Base-by-base conservation (phyloP, 2,113 vertebrate genomes). In the Coryphaenoides rupestris region DNA sequence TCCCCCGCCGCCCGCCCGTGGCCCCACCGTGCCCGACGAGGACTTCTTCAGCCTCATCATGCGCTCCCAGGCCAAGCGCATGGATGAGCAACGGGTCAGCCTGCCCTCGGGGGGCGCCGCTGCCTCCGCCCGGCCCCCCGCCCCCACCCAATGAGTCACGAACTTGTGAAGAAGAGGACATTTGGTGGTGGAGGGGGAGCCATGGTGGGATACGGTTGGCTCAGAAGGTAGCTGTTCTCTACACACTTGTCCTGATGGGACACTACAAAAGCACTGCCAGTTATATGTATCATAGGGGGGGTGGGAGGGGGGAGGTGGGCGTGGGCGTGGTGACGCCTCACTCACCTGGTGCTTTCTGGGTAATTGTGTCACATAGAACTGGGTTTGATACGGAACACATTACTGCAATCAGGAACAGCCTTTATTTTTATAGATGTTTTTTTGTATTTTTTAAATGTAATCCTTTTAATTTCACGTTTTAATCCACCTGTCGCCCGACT, bases 1-100 rank as follows among this genome's bases (percentile, higher is more conserved):
- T n/a, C 96, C 95, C 6, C 76, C 92, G 12, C 86, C 91, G 19
- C 74, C 88, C 0, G 74, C 88, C 10, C 93, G 92, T 69, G 94
- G 95, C 15, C 89, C 93, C 16, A 99, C 96, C 0, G 93, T 98
- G 57, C 96, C 96, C 0, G 96, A 98, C 46, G 96, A 98, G 81
- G 96, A 99, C 84, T 98, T 99, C 73, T 97, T 98, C 79, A 98
- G 95, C 84, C 95, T 99, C 75, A 97, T 99, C 83, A 85, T 97
- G 84, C 93, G 93, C 66, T 95, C 96, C 1, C 96, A 99, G 86
- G 95, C 92, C 0, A 99, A 98, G 70, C 89, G 96, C 60, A 96
- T 98, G 94, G 95, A 98, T 61, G 96, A 99, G 69, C 96, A 99
- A 55, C 92, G 96, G 46, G 95, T 96, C 62, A 91, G 93, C 1